These are phyloP conservation scores for Halictus quadricinctus DNA, from an alignment of 2,888 invertebrate genomes.

Conservation along the genomic window DNA sequence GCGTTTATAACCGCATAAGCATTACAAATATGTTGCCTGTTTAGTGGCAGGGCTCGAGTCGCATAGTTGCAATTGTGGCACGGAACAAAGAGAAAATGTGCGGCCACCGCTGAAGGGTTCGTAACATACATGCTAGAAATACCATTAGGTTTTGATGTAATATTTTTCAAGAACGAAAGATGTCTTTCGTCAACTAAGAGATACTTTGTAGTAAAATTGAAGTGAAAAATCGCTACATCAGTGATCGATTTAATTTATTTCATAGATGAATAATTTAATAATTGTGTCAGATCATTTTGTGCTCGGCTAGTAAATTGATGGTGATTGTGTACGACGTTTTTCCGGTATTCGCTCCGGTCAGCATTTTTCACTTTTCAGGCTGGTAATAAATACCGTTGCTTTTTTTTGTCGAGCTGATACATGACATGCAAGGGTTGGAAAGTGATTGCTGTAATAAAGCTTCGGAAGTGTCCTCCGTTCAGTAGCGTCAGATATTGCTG, in stretches of 20 bases:
- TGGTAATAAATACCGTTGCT: not conserved
- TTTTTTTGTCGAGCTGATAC: not conserved
- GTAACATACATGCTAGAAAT: not conserved
- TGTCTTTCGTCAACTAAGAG: too few species aligned
- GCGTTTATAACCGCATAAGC: not conserved
- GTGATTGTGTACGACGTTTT: not conserved
- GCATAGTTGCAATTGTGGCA: not conserved
- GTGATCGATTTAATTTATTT: not conserved
- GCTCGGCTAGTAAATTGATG: not conserved
- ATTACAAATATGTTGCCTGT: not conserved
- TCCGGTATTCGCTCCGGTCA: not conserved
- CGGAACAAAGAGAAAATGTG: not conserved
- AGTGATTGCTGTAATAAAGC: conserved; percentile 8
- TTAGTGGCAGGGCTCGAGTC: not conserved
- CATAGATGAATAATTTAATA: not conserved
- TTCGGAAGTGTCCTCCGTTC: not conserved
- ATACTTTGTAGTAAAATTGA: too few species aligned
- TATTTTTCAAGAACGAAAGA: not conserved
- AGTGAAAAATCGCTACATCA: not conserved
- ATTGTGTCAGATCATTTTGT: not conserved
- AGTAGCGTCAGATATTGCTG: conserved; percentile 1
- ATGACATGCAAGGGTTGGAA: not conserved
- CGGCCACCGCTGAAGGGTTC: not conserved
- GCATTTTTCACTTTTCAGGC: not conserved
- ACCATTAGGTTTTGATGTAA: not conserved